phyloP scores from a whole-genome alignment of 2,888 invertebrate genomes.

The Drosophila niveifrons region DNA sequence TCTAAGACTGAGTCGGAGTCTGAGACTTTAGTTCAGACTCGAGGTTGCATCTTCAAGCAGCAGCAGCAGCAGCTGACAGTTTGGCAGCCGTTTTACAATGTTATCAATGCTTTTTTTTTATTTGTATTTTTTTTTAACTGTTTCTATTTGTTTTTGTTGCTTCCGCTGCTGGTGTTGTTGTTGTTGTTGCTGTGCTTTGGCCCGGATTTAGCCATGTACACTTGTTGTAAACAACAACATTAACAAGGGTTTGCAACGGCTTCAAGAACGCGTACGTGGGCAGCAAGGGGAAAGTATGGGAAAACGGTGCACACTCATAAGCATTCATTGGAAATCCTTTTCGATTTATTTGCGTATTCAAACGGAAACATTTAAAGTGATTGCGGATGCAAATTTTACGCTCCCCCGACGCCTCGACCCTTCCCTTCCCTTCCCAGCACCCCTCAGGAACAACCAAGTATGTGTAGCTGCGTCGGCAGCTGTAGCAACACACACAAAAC shows the following conservation, averaged over 20 bases:
- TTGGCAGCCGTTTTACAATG: conserved; percentile 71
- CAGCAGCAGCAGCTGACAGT: conserved; percentile 63
- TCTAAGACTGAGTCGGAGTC: not conserved
- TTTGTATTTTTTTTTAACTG: conserved; percentile 1
- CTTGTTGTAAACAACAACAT: conserved; percentile 80
- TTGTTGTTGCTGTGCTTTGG: conserved; percentile 42
- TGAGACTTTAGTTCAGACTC: not conserved
- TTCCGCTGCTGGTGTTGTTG: not conserved
- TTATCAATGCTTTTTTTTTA: conserved; percentile 51
- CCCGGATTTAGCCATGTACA: conserved; percentile 74
- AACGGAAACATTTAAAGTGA: conserved; percentile 83
- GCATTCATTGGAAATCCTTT: conserved; percentile 80
- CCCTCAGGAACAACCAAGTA: conserved; percentile 22
- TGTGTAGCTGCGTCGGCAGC: conserved; percentile 48
- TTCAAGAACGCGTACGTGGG: conserved; percentile 2
- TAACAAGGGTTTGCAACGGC: conserved; percentile 68
- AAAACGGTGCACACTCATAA: conserved; percentile 65
- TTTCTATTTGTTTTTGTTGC: conserved; percentile 13
- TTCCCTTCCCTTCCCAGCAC: not conserved
- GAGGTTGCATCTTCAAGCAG: conserved; percentile 43
- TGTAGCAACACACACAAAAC: conserved; percentile 14
- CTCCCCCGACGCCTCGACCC: not conserved
- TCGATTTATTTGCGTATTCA: conserved; percentile 83
- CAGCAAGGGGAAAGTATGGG: not conserved
- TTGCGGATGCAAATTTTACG: conserved; percentile 78